phyloP scores from a whole-genome alignment of 2,888 invertebrate genomes.

The Drosophila mayaguana region DNA sequence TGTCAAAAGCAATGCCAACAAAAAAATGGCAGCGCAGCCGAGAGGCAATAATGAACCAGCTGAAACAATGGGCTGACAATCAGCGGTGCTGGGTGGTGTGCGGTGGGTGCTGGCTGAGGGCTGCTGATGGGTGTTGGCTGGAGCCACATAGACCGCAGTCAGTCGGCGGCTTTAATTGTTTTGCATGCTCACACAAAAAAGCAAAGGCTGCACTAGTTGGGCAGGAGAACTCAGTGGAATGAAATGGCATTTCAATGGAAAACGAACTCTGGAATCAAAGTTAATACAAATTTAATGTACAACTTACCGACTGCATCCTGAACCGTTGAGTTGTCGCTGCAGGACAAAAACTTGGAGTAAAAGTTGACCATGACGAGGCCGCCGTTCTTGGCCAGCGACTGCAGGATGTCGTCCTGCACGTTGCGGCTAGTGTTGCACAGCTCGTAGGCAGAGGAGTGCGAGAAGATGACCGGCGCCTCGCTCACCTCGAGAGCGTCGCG shows the following conservation, averaged over 20 bases:
- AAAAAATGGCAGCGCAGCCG: slow-evolving; percentile 25
- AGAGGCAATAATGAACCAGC: slow-evolving; percentile 68
- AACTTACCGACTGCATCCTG: slow-evolving; percentile 92
- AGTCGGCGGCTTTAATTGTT: slow-evolving; percentile 65
- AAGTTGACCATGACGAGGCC: slow-evolving; percentile 96
- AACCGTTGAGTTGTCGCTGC: slow-evolving; percentile 90
- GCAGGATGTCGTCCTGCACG: slow-evolving; percentile 91
- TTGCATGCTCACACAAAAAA: slow-evolving; percentile 28
- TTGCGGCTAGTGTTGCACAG: slow-evolving; percentile 93
- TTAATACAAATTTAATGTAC: background rate
- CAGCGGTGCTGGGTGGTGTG: slow-evolving; percentile 28
- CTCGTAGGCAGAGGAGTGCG: slow-evolving; percentile 93
- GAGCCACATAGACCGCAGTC: slow-evolving; percentile 53
- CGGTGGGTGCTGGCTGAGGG: slow-evolving; percentile 4
- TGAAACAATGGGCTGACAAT: slow-evolving; percentile 73
- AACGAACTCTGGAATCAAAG: background rate
- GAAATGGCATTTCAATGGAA: slow-evolving; percentile 2
- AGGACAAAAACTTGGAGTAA: slow-evolving; percentile 91
- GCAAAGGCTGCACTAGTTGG: background rate
- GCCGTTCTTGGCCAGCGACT: slow-evolving; percentile 90
- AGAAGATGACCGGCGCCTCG: slow-evolving; percentile 93
- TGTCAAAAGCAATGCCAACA: slow-evolving; percentile 63
- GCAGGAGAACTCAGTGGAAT: background rate
- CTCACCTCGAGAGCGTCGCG: slow-evolving; percentile 91
- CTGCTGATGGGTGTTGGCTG: slow-evolving; percentile 4